Percentiles rank a stretch among this genome's conserved stretches.
These are phyloP conservation scores for Microctonus hyperodae DNA, from an alignment of 2,888 invertebrate species.

Conservation along the genomic window DNA sequence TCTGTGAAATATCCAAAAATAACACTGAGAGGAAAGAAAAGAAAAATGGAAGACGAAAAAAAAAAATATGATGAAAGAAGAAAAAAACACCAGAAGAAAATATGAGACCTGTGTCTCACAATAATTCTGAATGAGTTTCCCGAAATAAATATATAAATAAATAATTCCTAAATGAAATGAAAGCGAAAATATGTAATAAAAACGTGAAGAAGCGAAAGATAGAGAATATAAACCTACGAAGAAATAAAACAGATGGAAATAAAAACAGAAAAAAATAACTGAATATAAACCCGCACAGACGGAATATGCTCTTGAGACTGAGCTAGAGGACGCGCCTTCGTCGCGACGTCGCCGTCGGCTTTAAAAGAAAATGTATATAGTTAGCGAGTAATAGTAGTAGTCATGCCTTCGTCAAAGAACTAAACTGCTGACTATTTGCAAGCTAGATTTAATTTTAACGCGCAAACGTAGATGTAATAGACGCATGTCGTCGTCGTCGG, in stretches of 20 bases:
- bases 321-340: conserved; percentile 59
- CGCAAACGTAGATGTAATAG: conserved; percentile 42
- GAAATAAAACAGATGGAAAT: not conserved
- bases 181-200: not conserved
- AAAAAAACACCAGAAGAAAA: not conserved
- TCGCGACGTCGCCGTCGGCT: conserved; percentile 50
- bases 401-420: conserved; percentile 43
- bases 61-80: not conserved
- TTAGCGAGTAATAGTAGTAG: conserved; percentile 26
- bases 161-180: no score
- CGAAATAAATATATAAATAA: no score
- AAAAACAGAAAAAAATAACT: conserved; percentile 30
- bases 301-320: conserved; percentile 62
- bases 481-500: conserved; percentile 39
- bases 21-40: no score
- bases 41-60: no score
- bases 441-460: conserved; percentile 62
- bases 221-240: conserved; percentile 19
- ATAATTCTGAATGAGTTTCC: not conserved
- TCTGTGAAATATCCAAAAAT: not conserved
- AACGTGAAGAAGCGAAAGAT: not conserved
- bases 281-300: conserved; percentile 51
- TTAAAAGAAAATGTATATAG: conserved; percentile 30
- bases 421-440: conserved; percentile 41
- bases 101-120: not conserved